These are phyloP conservation scores for Hymenopus coronatus DNA, from an alignment of 2,888 invertebrate genomes.

Conservation along the genomic window DNA sequence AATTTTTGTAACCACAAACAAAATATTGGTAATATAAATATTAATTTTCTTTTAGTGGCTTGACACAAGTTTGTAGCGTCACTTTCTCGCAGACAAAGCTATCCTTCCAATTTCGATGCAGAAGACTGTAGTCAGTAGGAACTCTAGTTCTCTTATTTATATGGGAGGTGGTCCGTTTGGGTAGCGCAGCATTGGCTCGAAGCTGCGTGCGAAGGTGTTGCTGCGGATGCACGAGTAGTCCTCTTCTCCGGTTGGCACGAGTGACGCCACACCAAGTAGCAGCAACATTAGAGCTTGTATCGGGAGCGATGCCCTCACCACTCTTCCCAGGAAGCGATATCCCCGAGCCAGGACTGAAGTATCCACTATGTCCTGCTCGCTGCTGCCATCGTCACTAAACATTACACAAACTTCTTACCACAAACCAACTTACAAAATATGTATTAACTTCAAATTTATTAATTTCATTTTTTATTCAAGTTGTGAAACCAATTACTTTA, in stretches of 20 bases:
- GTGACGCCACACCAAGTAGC: constrained; percentile 87
- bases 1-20: background rate
- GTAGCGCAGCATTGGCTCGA: constrained; percentile 87
- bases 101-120: background rate
- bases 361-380: constrained; percentile 54
- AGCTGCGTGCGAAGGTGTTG: constrained; percentile 75
- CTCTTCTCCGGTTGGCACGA: constrained; percentile 77
- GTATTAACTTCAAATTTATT: background rate
- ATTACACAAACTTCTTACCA: background rate
- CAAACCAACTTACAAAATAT: background rate
- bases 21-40: background rate
- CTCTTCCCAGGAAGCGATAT: constrained; percentile 83
- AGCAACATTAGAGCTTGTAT: constrained; percentile 92
- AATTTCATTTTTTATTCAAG: background rate
- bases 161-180: constrained; percentile 92
- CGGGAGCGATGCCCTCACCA: constrained; percentile 86
- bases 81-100: background rate
- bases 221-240: constrained; percentile 83
- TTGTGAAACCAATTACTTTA: background rate
- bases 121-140: background rate
- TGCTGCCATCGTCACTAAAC: constrained; percentile 36
- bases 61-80: background rate
- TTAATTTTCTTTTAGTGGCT: background rate
- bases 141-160: constrained; percentile 47
- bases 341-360: constrained; percentile 69